phyloP scores from a whole-genome alignment of 2,113 vertebrate genomes.

The Hypomesus transpacificus region DNA sequence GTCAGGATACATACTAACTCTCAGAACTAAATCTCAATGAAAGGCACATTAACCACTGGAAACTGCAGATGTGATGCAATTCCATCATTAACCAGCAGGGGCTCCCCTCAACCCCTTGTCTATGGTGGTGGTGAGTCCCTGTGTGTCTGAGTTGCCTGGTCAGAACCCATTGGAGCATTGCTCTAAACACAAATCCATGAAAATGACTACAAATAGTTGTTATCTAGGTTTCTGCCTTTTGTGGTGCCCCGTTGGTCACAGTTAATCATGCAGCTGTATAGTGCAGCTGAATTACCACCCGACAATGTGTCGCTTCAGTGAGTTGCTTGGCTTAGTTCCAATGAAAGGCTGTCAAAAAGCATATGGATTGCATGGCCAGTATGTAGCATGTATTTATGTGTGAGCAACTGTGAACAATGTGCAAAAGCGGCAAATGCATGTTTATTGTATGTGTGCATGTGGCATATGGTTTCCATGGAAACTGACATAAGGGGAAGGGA shows the following conservation, averaged over 20 bases:
- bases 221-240: conserved; percentile 38
- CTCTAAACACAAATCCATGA: conserved; percentile 47
- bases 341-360: no score
- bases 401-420: background rate
- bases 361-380: no score
- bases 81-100: conserved; percentile 50
- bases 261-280: no score
- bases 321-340: no score
- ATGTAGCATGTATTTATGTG: no score
- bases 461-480: conserved; percentile 71
- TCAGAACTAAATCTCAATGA: no score
- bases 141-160: conserved; percentile 36
- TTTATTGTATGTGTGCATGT: conserved; percentile 40
- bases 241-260: background rate
- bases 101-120: conserved; percentile 53
- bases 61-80: conserved; percentile 25
- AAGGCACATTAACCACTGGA: background rate
- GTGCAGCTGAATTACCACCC: no score
- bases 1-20: no score
- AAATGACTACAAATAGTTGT: conserved; percentile 47
- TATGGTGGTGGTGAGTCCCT: background rate
- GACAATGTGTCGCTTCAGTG: no score
- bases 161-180: conserved; percentile 38
- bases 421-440: background rate
- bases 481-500: conserved; percentile 56